Conservation (phyloP, 1,140 invertebrate genomes). For the Solenopsis invicta region DNA sequence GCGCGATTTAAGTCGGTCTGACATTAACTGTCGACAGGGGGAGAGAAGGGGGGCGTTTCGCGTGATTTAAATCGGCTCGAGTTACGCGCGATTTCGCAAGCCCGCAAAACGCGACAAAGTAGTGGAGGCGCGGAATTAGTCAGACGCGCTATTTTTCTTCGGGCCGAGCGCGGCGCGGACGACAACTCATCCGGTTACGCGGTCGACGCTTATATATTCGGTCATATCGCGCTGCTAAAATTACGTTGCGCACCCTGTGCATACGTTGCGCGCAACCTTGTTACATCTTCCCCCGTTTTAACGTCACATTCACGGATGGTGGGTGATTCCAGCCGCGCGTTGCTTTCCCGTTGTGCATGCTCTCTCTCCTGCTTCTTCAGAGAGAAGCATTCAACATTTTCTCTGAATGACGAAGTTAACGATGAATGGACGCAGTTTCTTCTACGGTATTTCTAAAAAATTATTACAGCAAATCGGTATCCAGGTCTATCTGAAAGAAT, state of each 20-base stretch:
- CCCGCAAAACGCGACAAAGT: constrained; percentile 64
- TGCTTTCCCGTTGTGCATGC: neutral
- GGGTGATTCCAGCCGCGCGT: neutral
- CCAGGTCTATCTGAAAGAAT: neutral
- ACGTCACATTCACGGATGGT: neutral
- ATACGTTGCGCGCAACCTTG: constrained; percentile 26
- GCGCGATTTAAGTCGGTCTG: constrained; percentile 8
- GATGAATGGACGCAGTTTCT: neutral
- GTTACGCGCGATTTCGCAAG: constrained; percentile 69
- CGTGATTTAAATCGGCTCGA: constrained; percentile 72
- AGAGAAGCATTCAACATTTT: neutral
- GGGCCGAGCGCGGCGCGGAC: constrained; percentile 23
- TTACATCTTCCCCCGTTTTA: neutral
- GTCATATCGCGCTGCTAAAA: constrained; percentile 71
- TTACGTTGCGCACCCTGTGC: constrained; percentile 32
- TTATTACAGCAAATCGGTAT: neutral
- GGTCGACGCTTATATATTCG: constrained; percentile 53
- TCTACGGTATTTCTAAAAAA: neutral
- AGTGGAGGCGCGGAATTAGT: constrained; percentile 70
- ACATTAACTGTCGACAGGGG: constrained; percentile 23
- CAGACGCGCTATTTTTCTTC: constrained; percentile 75
- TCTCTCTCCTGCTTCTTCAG: neutral
- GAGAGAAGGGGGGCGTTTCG: neutral
- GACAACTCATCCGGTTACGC: constrained; percentile 66
- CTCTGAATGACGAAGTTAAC: neutral